These are phyloP conservation scores for Harpagoxenus sublaevis DNA, from an alignment of 2,888 invertebrate genomes.

Conservation along the genomic window DNA sequence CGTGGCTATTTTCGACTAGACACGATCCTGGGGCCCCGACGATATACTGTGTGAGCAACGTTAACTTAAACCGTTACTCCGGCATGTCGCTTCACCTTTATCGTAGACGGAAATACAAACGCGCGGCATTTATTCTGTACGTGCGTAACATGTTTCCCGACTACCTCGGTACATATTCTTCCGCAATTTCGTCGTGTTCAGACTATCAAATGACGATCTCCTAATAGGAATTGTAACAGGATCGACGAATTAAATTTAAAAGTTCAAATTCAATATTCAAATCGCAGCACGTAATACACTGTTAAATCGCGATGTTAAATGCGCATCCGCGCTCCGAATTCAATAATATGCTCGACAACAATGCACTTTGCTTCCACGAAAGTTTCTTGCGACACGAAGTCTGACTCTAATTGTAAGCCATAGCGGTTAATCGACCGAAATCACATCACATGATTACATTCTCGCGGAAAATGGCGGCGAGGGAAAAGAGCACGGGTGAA, in stretches of 20 bases:
- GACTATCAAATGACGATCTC: neutral
- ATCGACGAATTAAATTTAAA: neutral
- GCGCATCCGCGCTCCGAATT: conserved; percentile 2
- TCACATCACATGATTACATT: neutral
- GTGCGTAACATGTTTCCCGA: conserved; percentile 3
- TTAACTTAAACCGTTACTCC: conserved; percentile 69
- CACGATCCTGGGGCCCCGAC: conserved; percentile 33
- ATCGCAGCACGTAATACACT: neutral
- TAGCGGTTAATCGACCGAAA: conserved; percentile 21
- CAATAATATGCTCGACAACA: neutral
- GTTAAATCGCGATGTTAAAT: conserved; percentile 9
- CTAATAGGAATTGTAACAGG: too few relatives aligned
- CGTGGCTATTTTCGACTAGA: conserved; percentile 2
- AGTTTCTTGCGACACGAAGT: neutral
- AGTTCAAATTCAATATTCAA: neutral
- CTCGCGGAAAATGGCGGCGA: conserved; percentile 1
- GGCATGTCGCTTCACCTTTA: conserved; percentile 56
- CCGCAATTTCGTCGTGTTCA: neutral
- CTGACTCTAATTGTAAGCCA: conserved; percentile 18
- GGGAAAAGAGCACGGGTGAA: neutral
- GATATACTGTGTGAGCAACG: conserved; percentile 56
- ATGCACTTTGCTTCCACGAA: neutral
- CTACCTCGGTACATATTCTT: conserved; percentile 17
- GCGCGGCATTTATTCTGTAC: neutral
- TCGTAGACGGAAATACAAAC: conserved; percentile 55